phyloP scores from a whole-genome alignment of 2,797 vertebrate genomes.

The Eulemur rubriventer region DNA sequence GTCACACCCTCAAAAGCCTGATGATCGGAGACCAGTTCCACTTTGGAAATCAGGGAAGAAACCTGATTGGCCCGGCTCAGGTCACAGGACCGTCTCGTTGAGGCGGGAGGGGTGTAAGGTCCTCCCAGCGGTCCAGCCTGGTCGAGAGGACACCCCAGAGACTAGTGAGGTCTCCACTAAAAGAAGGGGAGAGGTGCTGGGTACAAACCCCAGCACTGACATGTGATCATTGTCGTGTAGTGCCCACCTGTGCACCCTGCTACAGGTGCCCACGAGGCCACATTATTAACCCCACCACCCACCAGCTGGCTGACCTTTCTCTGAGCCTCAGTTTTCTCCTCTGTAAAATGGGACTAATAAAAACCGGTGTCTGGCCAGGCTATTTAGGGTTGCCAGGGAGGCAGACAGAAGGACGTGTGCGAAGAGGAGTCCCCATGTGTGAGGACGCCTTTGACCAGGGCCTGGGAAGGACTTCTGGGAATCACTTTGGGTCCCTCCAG shows the following conservation, averaged over 20 bases:
- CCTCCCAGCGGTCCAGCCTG: neutral
- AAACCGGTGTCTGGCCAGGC: neutral
- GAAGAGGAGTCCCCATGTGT: neutral
- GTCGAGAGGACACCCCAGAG: neutral
- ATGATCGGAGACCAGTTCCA: neutral
- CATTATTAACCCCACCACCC: too few species aligned
- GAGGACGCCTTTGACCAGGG: neutral
- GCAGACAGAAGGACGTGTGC: neutral
- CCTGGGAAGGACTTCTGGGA: neutral
- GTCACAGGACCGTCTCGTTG: neutral
- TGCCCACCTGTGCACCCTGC: neutral
- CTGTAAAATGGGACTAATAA: neutral
- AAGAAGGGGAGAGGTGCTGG: neutral
- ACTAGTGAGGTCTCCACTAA: neutral
- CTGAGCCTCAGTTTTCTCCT: neutral
- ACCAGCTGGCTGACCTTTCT: neutral
- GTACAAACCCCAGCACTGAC: neutral
- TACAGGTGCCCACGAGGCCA: rapidly evolving
- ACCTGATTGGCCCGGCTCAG: too few species aligned
- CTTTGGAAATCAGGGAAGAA: neutral
- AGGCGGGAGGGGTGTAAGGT: neutral
- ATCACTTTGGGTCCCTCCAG: neutral
- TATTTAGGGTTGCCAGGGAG: too few species aligned
- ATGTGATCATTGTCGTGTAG: rapidly evolving
- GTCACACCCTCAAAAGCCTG: neutral